Evolutionary conservation across 2,113 vertebrate genomes (phyloP).

Genomic region (Furnarius figulus): DNA sequence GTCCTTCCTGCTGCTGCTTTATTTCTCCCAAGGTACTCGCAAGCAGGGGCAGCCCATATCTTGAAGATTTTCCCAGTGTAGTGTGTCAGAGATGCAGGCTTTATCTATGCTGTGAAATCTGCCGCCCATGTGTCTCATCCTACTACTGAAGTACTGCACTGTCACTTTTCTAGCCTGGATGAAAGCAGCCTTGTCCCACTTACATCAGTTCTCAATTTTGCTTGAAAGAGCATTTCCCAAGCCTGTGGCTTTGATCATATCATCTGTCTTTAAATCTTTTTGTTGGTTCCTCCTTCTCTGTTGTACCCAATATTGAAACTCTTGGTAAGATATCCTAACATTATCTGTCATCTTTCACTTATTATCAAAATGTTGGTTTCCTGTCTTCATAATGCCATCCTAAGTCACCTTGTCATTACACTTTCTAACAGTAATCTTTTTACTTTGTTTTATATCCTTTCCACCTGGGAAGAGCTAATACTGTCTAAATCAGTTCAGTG

Average conservation of each 20-base stretch:
- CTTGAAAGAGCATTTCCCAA: constrained; percentile 24
- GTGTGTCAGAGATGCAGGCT: neutral
- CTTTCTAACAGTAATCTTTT: neutral
- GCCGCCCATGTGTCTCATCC: neutral
- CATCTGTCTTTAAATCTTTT: neutral
- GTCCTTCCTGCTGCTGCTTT: neutral
- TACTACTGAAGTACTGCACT: neutral
- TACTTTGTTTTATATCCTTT: neutral
- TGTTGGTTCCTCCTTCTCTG: neutral
- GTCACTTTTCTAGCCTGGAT: neutral
- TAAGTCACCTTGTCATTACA: neutral
- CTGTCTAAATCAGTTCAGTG: neutral
- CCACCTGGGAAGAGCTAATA: neutral
- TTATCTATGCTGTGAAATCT: neutral
- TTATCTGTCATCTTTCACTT: neutral
- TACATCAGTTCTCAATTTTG: neutral
- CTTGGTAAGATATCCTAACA: neutral
- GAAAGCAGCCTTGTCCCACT: constrained; percentile 27
- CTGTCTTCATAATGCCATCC: neutral
- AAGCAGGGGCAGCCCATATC: neutral
- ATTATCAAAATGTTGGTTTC: neutral
- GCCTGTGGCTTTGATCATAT: constrained; percentile 16
- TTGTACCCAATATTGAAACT: neutral
- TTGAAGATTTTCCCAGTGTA: neutral
- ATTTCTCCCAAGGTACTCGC: neutral